Conservation (phyloP, 2,797 vertebrate species). For the Myiothlypis coronata region DNA sequence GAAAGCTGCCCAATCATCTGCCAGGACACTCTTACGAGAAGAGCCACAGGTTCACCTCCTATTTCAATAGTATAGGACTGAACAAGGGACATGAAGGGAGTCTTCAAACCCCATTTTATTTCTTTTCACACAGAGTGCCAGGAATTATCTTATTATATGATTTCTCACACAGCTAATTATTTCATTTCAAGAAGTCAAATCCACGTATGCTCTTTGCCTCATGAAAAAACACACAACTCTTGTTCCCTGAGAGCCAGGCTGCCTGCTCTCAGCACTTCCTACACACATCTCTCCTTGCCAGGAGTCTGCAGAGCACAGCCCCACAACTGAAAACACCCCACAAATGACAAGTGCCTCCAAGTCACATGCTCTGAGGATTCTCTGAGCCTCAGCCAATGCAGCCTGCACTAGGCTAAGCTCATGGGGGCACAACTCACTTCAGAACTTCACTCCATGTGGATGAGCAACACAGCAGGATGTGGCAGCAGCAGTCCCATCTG, state of each 20-base stretch:
- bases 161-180: not conserved
- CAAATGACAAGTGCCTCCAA: not conserved
- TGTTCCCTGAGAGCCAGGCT: not conserved
- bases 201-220: not conserved
- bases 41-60: not conserved
- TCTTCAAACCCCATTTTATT: not conserved
- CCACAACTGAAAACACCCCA: not conserved
- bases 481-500: not conserved
- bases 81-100: not conserved
- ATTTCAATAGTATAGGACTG: not conserved
- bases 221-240: not conserved
- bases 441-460: rapidly evolving
- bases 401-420: not conserved
- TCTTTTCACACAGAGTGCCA: not conserved
- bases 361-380: rapidly evolving
- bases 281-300: rapidly evolving
- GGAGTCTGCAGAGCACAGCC: not conserved
- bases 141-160: not conserved
- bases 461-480: not conserved
- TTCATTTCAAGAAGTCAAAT: not conserved
- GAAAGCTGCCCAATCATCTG: not conserved
- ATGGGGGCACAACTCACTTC: rapidly evolving
- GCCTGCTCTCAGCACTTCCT: not conserved
- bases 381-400: not conserved
- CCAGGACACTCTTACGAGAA: not conserved